phyloP scores from a whole-genome alignment of 2,888 invertebrate species.

The Drosophila mercatorum region DNA sequence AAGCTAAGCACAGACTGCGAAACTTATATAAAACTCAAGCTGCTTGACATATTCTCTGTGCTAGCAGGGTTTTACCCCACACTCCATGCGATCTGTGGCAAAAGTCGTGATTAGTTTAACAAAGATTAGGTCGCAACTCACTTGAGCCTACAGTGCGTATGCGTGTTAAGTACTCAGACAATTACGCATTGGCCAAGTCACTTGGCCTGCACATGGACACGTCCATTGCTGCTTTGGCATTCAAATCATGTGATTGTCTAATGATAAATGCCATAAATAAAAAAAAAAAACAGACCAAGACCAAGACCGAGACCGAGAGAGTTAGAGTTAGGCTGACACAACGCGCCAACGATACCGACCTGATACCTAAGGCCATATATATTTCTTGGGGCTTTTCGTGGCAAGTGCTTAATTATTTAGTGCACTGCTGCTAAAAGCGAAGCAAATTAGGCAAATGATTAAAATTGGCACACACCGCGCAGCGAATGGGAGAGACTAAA shows the following conservation, averaged over 20 bases:
- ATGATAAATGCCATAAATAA: constrained; percentile 63
- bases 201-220: constrained; percentile 47
- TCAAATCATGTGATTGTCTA: constrained; percentile 65
- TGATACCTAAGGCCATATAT: constrained; percentile 32
- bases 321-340: constrained; percentile 1
- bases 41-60: neutral
- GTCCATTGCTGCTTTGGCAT: constrained; percentile 52
- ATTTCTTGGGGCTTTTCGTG: constrained; percentile 9
- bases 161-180: constrained; percentile 34
- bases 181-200: constrained; percentile 40
- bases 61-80: neutral
- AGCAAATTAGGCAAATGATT: constrained; percentile 38
- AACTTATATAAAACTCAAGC: neutral
- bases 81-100: neutral
- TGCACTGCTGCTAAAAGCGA: constrained; percentile 51
- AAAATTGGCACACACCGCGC: constrained; percentile 27
- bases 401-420: constrained; percentile 57
- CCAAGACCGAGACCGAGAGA: constrained; percentile 32
- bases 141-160: constrained; percentile 24
- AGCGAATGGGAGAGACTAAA: constrained; percentile 12
- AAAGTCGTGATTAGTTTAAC: constrained; percentile 25
- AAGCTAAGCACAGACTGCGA: neutral
- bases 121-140: neutral
- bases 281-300: constrained; percentile 15
- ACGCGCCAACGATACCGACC: constrained; percentile 15